Base-by-base conservation (phyloP, 2,888 invertebrate species). In the Helicoverpa assulta region DNA sequence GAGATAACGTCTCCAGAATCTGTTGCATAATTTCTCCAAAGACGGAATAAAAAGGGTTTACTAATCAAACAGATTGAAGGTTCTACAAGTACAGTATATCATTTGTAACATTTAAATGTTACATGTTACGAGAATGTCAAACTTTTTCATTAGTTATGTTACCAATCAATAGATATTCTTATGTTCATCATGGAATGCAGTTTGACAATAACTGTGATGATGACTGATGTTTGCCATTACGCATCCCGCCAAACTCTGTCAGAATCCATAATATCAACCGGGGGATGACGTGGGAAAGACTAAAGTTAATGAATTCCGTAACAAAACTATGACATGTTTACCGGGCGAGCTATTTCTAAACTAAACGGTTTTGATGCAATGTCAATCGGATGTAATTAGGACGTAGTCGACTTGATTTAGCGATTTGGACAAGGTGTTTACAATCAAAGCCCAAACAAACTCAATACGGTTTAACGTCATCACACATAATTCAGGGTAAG, bases 361-460 rank as follows among this genome's bases (percentile, higher is more conserved):
- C 70, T 66, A 77, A 79, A 75, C 78, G 79, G 82, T 85, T 87
- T 40, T 84, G 85, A 82, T 87, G 88, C 83, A 88, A 89, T 90
- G 89, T 91, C 92, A 91, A 89, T 88, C 86, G 77, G 73, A 87
- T 80, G 85, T 84, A 84, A 84, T 85, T 80, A 83, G 78, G 80
- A 87, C 85, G 81, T 83, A 84, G 74, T 82, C 80, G 74, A 83
- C 77, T 86, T 86, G 85, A 88, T 89, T 88, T 87, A 88, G 83
- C 84, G 76, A 80, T 83, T 72, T 64, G 82, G 85, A 90, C 86
- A 89, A 85, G 85, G 79, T 91, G 91, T 92, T 91, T 93, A 90
- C 87, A 83, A 83, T 85, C 73, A 78, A 62, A 78, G 78, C 73
- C 78, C 76, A 81, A 84, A 80, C 76, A 76, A 87, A 82, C 84